Base-by-base conservation (phyloP, 2,797 vertebrate species). In the Hydrophis major region DNA sequence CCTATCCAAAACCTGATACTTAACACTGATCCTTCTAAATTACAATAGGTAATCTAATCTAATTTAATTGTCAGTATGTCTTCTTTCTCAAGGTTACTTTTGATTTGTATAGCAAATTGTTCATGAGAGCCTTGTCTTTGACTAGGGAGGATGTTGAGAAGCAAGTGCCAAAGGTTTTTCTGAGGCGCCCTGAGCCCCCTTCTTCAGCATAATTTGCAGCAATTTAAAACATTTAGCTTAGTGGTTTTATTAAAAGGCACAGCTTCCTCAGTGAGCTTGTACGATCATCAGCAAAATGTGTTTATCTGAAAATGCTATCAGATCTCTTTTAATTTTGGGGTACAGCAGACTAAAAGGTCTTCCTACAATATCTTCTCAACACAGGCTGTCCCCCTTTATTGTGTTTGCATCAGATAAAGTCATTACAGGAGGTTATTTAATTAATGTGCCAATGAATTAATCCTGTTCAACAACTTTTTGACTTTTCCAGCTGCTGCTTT, bases 61-160 rank as follows among this genome's bases (percentile, higher is more conserved):
- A 47, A 93, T 95, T 95, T 94, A 96, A 96, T 95, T 95, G 93
- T 92, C 93, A 56, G 28, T 94, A 96, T 83, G 0, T 66, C 93
- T 94, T 7, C 32, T 96, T 92, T 69, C 18, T 87, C 90, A 0
- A 28, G 55, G 20, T 61, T 59, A 74, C n/a, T 28, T 91, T 22
- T 69, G n/a, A 53, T 55, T 50, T 60, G 56, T 86, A n/a, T 28
- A 89, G 27, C 60, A 32, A 32, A 74, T 53, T 74, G 50, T 74
- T 66, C 50, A 37, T 4, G n/a, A 63, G 14, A 10, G 42, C 14
- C 61, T 22, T 37, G 4, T 47, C 74, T 25, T 42, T 25, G 37
- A 83, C 42, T 47, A 25, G 78, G 78, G 2, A 47, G 42, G 20
- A 47, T 83, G 22, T 83, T 83, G 78, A 83, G 78, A 83, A 83